Evolutionary conservation across 2,797 vertebrate species (phyloP), one percentile per base, ranked within the genome.

Genomic region (Gallirallus australis): DNA sequence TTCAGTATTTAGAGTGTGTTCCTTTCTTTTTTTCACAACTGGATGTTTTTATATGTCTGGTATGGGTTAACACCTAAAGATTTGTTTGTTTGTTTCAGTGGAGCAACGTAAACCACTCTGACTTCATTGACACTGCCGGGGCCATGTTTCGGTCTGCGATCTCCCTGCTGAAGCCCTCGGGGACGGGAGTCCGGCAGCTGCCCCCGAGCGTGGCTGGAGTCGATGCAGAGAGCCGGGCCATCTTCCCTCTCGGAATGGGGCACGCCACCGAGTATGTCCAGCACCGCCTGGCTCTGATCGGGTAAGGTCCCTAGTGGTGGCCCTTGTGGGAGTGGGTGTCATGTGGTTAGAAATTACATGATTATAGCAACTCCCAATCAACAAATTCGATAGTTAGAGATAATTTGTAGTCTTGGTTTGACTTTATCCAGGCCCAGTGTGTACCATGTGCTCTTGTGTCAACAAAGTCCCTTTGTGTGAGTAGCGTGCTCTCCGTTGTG

Each of bases 31-130:
- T 60, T 47, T 47, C 23, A 11, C 28, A 61, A 0, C 42, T 78
- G 53, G 14, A 9, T 89, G 89, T 15, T 94, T 85, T 57, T 75
- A 3, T 54, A 20, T 11, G 13, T 88, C 37, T 75, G 5, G 7
- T 69, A 63, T 80, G 16, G 31, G 19, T 81, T 77, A 66, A 31
- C 27, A 57, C 72, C 33, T 80, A 65, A 94, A 90, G 48, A 33
- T 66, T 28, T 75, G 5, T 88, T 42, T 90, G 7, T 35, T 48
- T 47, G 66, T 48, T 95, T 90, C 97, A 99, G 99, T 99, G 99
- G 99, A 99, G 98, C 96, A 99, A 99, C 45, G 97, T 98, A 69
- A 98, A 99, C 98, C 99, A 99, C 96, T 99, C 99, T 0, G 99
- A 99, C 82, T 97, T 99, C 91, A 97, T 99, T 5, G 98, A 99